phyloP scores from a whole-genome alignment of 1,140 invertebrate species.

The Agrypnia vestita region DNA sequence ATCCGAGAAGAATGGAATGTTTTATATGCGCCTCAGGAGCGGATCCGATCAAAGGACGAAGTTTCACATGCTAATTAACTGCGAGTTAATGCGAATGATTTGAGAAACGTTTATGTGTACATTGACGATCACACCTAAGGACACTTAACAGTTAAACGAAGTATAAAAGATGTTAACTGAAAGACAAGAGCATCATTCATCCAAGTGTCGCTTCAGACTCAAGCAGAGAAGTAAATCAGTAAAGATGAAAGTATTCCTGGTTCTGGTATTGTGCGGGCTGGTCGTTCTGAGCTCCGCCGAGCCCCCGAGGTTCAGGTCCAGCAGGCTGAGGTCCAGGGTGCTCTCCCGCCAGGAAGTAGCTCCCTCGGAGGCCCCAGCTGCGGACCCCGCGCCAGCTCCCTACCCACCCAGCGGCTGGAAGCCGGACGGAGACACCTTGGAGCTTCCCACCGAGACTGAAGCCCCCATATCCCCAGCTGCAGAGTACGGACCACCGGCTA shows the following conservation, averaged over 20 bases:
- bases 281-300: conserved; percentile 38
- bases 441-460: conserved; percentile 67
- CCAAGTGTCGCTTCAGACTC: conserved; percentile 1
- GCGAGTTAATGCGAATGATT: background rate
- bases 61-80: conserved; percentile 1
- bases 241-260: conserved; percentile 53
- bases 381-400: conserved; percentile 59
- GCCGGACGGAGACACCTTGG: conserved; percentile 64
- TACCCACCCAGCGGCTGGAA: conserved; percentile 68
- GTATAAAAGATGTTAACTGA: conserved; percentile 47
- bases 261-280: conserved; percentile 30
- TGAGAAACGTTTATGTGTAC: background rate
- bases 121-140: background rate
- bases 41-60: conserved; percentile 2
- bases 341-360: conserved; percentile 51
- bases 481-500: conserved; percentile 62
- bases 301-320: conserved; percentile 50
- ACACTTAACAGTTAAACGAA: conserved; percentile 15
- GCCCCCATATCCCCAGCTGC: conserved; percentile 41
- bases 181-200: conserved; percentile 39
- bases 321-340: conserved; percentile 47
- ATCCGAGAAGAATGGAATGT: background rate
- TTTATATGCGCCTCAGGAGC: conserved; percentile 4
- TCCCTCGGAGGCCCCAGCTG: conserved; percentile 53
- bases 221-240: conserved; percentile 8